Conservation (phyloP, 2,888 invertebrate genomes). For the Tetramorium bicarinatum region DNA sequence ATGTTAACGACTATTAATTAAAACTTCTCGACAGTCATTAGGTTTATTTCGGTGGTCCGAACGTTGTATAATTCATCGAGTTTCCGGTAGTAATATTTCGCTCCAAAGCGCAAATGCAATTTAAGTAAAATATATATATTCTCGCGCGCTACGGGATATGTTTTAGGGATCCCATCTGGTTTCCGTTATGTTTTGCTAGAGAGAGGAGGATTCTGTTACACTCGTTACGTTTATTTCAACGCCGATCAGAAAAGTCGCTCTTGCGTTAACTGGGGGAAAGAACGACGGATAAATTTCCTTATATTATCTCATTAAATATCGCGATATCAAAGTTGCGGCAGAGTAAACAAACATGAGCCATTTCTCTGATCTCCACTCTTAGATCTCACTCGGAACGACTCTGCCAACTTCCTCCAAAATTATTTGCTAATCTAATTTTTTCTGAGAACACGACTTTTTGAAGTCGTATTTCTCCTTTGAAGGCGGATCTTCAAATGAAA, state of each 20-base stretch:
- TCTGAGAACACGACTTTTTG: not conserved
- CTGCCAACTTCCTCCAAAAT: not conserved
- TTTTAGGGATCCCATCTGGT: conserved; percentile 23
- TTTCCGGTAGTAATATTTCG: not conserved
- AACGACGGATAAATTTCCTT: not conserved
- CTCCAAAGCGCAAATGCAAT: not conserved
- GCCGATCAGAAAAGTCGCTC: not conserved
- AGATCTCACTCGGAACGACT: not conserved
- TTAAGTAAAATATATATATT: not conserved
- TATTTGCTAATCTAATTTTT: not conserved
- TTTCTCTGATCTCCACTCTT: not conserved
- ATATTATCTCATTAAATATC: conserved; percentile 9
- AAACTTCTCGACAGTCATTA: not conserved
- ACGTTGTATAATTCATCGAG: conserved; percentile 13
- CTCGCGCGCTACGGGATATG: not conserved
- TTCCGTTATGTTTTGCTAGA: conserved; percentile 20
- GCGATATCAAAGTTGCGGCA: conserved; percentile 2
- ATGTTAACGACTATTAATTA: not conserved
- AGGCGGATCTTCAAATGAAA: not conserved
- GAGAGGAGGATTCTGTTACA: not conserved
- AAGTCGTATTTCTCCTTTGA: not conserved
- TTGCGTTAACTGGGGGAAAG: conserved; percentile 3
- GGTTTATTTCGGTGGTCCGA: not conserved
- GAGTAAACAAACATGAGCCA: not conserved
- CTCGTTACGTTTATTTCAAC: conserved; percentile 21